These are phyloP conservation scores for Pollicipes pollicipes DNA, from an alignment of 1,140 invertebrate species.

Conservation along the genomic window DNA sequence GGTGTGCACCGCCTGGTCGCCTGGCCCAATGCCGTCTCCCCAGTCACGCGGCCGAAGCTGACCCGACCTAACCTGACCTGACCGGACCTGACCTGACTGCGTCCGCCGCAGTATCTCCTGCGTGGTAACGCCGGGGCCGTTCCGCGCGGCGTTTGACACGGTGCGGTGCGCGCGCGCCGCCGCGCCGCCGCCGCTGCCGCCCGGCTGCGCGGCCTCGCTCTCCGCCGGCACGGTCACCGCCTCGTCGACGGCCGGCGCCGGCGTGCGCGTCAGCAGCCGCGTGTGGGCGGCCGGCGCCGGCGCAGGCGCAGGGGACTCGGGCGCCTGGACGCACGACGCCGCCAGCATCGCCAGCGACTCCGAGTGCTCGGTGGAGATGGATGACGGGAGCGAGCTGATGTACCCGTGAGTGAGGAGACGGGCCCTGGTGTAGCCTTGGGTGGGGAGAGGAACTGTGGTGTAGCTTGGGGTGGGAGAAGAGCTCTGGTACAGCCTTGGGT, in stretches of 20 bases:
- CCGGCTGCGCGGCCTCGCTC: not conserved
- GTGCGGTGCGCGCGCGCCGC: not conserved
- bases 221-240: not conserved
- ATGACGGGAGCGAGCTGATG: slow-evolving; percentile 24
- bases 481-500: slow-evolving; percentile 39
- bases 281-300: not conserved
- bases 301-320: not conserved
- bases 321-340: slow-evolving; percentile 19
- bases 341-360: slow-evolving; percentile 35
- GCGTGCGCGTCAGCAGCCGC: not conserved
- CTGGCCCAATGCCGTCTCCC: too few species aligned
- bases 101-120: not conserved
- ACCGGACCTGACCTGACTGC: not conserved
- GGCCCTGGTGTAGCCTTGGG: too few species aligned
- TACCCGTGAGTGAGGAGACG: slow-evolving; percentile 39
- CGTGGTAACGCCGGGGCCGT: not conserved
- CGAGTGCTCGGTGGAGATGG: slow-evolving; percentile 34
- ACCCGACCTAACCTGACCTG: not conserved
- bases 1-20: too few species aligned
- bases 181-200: too few species aligned
- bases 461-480: not conserved
- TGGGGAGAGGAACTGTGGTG: not conserved
- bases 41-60: too few species aligned
- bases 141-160: not conserved
- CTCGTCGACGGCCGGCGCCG: not conserved